phyloP scores from a whole-genome alignment of 2,797 vertebrate species.

The Platalea minor region DNA sequence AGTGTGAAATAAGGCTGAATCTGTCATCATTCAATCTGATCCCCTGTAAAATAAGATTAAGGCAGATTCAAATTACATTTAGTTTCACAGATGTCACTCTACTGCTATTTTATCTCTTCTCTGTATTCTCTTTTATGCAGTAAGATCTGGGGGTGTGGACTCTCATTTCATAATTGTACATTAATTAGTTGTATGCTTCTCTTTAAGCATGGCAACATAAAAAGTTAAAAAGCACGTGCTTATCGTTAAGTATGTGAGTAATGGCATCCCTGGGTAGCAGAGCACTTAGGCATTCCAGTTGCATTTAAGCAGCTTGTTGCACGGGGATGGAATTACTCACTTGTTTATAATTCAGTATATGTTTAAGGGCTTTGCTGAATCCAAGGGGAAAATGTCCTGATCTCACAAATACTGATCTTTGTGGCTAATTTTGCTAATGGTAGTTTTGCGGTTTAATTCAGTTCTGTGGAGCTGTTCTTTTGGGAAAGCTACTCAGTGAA shows the following conservation, averaged over 20 bases:
- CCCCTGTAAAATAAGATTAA: background rate
- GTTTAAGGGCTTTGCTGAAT: background rate
- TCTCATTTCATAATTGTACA: background rate
- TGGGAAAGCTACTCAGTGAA: background rate
- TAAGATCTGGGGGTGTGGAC: background rate
- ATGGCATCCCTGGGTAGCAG: background rate
- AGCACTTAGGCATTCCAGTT: background rate
- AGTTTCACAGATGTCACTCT: background rate
- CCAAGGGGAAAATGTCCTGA: background rate
- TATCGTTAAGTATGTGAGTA: background rate
- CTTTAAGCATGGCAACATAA: background rate
- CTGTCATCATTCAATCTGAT: background rate
- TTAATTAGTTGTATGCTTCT: background rate
- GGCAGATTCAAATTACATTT: background rate
- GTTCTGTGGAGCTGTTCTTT: background rate
- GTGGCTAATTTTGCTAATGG: background rate
- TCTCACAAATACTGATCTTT: background rate
- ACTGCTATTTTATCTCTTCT: background rate
- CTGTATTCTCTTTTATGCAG: background rate
- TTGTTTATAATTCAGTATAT: background rate
- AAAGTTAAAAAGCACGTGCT: background rate
- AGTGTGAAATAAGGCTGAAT: background rate
- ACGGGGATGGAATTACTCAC: background rate
- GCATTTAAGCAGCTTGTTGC: background rate
- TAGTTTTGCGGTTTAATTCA: background rate